These are phyloP conservation scores for Pampus argenteus DNA, from an alignment of 2,797 vertebrate genomes.

Conservation along the genomic window DNA sequence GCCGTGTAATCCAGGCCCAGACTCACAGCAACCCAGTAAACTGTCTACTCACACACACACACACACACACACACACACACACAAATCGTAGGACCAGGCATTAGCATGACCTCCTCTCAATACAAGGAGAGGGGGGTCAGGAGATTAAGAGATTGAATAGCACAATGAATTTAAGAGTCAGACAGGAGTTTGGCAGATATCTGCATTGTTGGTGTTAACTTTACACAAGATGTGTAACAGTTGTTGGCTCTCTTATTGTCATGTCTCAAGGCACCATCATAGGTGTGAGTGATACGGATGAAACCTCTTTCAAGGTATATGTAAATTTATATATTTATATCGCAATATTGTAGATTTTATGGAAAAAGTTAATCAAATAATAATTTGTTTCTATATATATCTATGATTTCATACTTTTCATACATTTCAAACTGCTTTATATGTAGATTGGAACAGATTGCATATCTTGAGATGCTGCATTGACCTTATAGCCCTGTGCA, in stretches of 20 bases:
- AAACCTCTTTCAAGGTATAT: no score
- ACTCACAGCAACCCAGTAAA: slow-evolving; percentile 50
- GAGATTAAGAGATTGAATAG: slow-evolving; percentile 47
- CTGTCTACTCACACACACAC: slow-evolving; percentile 48
- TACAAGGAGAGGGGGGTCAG: slow-evolving; percentile 10
- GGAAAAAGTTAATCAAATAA: neutral
- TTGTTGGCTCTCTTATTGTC: neutral
- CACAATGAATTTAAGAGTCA: slow-evolving; percentile 29
- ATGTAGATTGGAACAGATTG: slow-evolving; percentile 30
- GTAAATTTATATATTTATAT: no score
- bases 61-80: slow-evolving; percentile 8
- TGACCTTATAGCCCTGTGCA: slow-evolving; percentile 12
- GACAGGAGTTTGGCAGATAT: slow-evolving; percentile 4
- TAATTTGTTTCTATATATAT: no score
- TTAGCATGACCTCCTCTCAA: slow-evolving; percentile 22
- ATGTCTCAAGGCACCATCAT: no score
- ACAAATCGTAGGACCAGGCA: slow-evolving; percentile 13
- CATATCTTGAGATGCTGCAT: slow-evolving; percentile 35
- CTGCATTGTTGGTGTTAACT: neutral
- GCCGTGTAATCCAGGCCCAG: slow-evolving; percentile 70
- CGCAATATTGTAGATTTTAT: no score
- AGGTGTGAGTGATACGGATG: no score
- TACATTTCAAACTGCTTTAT: neutral
- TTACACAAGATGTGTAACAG: neutral
- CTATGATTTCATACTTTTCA: neutral